Evolutionary conservation across 2,797 vertebrate genomes (phyloP).

Genomic region (Neoniphon sammara): DNA sequence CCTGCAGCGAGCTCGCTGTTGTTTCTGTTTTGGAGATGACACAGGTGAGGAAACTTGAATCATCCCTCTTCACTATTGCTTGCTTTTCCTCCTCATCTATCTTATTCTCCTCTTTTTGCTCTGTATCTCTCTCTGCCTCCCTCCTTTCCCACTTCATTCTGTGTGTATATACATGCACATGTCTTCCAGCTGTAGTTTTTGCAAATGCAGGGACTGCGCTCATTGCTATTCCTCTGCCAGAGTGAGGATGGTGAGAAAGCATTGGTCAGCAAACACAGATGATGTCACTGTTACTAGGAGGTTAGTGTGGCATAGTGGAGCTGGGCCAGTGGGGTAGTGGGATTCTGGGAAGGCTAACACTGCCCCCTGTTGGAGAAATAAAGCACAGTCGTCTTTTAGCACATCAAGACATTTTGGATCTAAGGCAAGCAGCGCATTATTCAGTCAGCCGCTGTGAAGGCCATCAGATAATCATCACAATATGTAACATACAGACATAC

Average conservation of each 20-base stretch:
- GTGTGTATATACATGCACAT: slow-evolving; percentile 9
- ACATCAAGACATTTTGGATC: too few relatives aligned
- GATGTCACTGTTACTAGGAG: slow-evolving; percentile 85
- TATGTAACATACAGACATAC: too few relatives aligned
- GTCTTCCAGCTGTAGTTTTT: slow-evolving; percentile 40
- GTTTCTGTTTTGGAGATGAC: slow-evolving; percentile 90
- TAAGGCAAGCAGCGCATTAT: too few relatives aligned
- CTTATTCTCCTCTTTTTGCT: neutral
- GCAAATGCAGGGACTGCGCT: slow-evolving; percentile 42
- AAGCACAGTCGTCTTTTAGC: neutral
- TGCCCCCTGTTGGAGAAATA: slow-evolving; percentile 72
- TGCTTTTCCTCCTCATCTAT: neutral
- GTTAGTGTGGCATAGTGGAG: slow-evolving; percentile 65
- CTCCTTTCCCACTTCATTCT: slow-evolving; percentile 4
- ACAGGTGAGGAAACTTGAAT: slow-evolving; percentile 82
- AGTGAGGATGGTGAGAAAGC: slow-evolving; percentile 69
- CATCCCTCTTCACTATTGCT: neutral
- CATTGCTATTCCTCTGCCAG: slow-evolving; percentile 71
- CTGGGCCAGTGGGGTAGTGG: slow-evolving; percentile 1
- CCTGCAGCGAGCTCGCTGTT: slow-evolving; percentile 94
- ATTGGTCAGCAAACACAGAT: slow-evolving; percentile 81
- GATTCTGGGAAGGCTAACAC: slow-evolving; percentile 42
- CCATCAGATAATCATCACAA: too few relatives aligned
- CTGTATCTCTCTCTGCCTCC: too few relatives aligned
- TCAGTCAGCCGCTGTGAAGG: too few relatives aligned